Evolutionary conservation across 30 jellyfish, hydroid and myxozoan species (phyloP).

Genomic region (Rhopilema esculentum): DNA sequence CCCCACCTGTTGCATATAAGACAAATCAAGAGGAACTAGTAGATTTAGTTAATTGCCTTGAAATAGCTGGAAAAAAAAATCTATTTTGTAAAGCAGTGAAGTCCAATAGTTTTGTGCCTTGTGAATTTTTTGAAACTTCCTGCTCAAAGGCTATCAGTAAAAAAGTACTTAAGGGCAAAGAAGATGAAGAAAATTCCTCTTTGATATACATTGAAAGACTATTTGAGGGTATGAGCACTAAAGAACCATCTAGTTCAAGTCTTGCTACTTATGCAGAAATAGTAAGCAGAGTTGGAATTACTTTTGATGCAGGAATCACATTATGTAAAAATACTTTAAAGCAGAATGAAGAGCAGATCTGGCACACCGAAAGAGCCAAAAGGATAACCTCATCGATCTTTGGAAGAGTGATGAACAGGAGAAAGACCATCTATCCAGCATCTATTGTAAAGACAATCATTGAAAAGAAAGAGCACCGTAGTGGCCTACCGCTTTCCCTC

Average conservation of each 20-base stretch:
- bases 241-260: background rate
- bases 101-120: conserved; percentile 52
- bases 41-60: conserved; percentile 13
- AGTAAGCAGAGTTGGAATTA: conserved; percentile 32
- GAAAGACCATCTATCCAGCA: conserved; percentile 50
- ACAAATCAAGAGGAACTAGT: conserved; percentile 14
- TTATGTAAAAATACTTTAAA: conserved; percentile 6
- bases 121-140: conserved; percentile 17
- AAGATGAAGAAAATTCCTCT: background rate
- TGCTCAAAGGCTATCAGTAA: background rate
- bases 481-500: conserved; percentile 8
- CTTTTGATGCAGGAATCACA: conserved; percentile 19
- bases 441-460: conserved; percentile 4
- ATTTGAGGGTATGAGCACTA: background rate
- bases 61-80: conserved; percentile 18
- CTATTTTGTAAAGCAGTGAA: conserved; percentile 21
- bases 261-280: background rate
- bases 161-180: background rate
- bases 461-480: conserved; percentile 24
- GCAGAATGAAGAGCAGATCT: conserved; percentile 21
- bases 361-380: conserved; percentile 50
- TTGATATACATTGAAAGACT: background rate
- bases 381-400: conserved; percentile 58
- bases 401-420: conserved; percentile 58
- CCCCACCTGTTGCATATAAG: conserved; percentile 38